These are phyloP conservation scores for Semibalanus balanoides DNA, from an alignment of 1,140 invertebrate genomes.

Conservation along the genomic window DNA sequence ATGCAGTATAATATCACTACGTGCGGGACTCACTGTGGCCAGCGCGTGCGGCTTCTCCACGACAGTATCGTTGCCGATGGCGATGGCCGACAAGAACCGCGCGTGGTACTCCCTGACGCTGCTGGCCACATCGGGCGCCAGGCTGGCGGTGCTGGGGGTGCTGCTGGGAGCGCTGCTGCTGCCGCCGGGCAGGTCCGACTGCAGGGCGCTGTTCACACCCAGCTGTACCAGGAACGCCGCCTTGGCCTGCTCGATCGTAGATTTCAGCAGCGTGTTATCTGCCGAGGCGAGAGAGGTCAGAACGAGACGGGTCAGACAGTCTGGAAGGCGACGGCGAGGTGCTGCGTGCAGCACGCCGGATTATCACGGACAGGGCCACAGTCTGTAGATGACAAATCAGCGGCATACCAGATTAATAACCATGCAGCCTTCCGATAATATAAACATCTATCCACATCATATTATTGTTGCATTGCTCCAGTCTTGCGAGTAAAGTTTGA, in stretches of 20 bases:
- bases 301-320: slow-evolving; percentile 29
- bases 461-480: too few relatives aligned
- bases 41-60: not conserved
- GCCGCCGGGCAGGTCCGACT: slow-evolving; percentile 48
- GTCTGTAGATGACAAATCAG: too few relatives aligned
- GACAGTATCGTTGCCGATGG: not conserved
- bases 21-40: not conserved
- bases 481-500: too few relatives aligned
- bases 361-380: too few relatives aligned
- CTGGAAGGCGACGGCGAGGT: too few relatives aligned
- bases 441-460: too few relatives aligned
- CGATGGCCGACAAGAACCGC: not conserved
- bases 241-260: slow-evolving; percentile 44
- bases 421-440: too few relatives aligned
- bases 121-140: slow-evolving; percentile 3
- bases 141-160: not conserved
- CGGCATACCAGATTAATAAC: too few relatives aligned
- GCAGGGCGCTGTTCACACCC: slow-evolving; percentile 38
- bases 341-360: too few relatives aligned
- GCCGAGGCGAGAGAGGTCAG: slow-evolving; percentile 19
- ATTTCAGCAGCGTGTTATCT: slow-evolving; percentile 39
- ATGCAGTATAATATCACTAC: too few relatives aligned
- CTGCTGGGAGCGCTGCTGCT: slow-evolving; percentile 35
- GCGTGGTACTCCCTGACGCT: not conserved
- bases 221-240: slow-evolving; percentile 38